These are phyloP conservation scores for Leptinotarsa haldemani DNA, from an alignment of 2,888 invertebrate species.

Conservation along the genomic window DNA sequence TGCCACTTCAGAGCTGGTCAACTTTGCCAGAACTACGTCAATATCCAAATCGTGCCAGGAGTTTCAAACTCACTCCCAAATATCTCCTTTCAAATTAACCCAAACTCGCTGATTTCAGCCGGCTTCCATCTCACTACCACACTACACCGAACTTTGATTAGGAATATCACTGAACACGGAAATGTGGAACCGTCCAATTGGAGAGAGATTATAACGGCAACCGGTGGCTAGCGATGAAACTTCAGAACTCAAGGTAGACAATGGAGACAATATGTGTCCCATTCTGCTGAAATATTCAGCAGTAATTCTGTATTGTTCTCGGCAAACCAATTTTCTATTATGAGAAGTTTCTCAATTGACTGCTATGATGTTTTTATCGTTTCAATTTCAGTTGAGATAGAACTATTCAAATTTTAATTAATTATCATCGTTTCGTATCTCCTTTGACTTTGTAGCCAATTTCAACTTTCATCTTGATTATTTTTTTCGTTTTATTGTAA, in stretches of 20 bases:
- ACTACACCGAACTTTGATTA: slow-evolving; percentile 2
- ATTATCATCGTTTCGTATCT: no score
- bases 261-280: slow-evolving; percentile 5
- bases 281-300: neutral
- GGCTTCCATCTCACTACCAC: neutral
- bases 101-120: neutral
- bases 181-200: neutral
- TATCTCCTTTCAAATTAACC: neutral
- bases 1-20: neutral
- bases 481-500: no score
- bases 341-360: neutral
- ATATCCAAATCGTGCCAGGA: neutral
- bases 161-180: neutral
- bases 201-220: slow-evolving; percentile 1
- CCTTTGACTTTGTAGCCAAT: no score
- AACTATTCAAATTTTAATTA: no score
- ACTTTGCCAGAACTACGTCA: neutral
- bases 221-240: slow-evolving; percentile 4
- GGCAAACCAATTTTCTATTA: neutral
- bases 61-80: neutral
- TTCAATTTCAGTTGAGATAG: neutral
- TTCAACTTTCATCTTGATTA: no score
- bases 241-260: neutral
- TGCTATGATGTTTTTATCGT: neutral
- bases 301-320: neutral